These are phyloP conservation scores for Drymodes brunneopygia DNA, from an alignment of 2,113 vertebrate species.

Conservation along the genomic window DNA sequence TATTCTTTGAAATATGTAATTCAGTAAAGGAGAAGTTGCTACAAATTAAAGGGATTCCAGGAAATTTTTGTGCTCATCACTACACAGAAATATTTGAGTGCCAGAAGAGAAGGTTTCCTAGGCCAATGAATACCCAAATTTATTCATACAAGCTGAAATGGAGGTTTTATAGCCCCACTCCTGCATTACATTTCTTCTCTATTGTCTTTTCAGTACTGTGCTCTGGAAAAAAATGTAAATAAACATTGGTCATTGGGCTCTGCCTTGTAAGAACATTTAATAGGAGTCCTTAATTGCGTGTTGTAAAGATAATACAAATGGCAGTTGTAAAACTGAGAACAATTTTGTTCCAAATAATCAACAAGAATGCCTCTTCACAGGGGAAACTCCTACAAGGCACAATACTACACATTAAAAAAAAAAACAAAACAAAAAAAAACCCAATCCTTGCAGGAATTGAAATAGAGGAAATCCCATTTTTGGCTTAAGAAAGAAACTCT, in stretches of 20 bases:
- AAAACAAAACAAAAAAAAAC: neutral
- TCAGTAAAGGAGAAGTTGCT: neutral
- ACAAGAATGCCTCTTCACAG: neutral
- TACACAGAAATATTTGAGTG: neutral
- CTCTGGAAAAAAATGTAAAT: slow-evolving; percentile 10
- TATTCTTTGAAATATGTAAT: neutral
- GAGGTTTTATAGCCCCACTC: neutral
- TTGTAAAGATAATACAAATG: slow-evolving; percentile 16
- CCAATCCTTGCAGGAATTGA: neutral
- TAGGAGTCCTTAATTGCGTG: neutral
- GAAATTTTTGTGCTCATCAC: neutral
- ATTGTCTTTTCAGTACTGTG: neutral
- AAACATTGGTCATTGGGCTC: slow-evolving; percentile 26
- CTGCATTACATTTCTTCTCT: neutral
- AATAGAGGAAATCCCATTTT: neutral
- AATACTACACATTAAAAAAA: neutral
- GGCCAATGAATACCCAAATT: neutral
- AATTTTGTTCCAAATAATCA: neutral
- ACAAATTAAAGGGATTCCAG: neutral
- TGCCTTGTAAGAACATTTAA: neutral
- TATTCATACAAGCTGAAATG: neutral
- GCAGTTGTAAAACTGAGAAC: neutral
- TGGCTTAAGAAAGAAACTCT: neutral
- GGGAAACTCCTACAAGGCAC: neutral
- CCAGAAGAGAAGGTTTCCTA: neutral